Evolutionary conservation across 1,140 invertebrate genomes (phyloP), one percentile per base, ranked within the genome.

Genomic region (Listronotus oregonensis): DNA sequence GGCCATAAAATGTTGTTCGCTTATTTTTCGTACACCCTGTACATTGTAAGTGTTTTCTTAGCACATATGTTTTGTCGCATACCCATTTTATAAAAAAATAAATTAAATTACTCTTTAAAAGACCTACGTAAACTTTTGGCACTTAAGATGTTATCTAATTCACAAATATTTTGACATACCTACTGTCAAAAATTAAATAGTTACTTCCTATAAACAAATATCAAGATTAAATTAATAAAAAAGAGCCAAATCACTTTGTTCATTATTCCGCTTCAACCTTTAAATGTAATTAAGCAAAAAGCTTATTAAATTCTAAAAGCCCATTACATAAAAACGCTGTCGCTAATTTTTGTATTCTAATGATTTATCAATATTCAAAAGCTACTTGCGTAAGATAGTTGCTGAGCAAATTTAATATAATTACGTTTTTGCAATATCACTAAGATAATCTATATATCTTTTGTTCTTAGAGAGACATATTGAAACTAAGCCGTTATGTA

Each of bases 361-460:
- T 63, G 32, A 63, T 46, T 17, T 63, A 63, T 63, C 60, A 63
- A 63, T 63, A 63, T 63, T 63, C 60, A 63, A 63, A 55, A 63
- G 51, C 21, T n/a, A 11, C 18, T 63, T 63, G 51, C 51, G 60
- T 63, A 63, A 61, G 46, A 63, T 27, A 14, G 27, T 49, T 42
- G 14, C 32, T 37, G 44, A 32, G 46, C 46, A 39, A 50, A 34
- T 60, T 60, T 60, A 32, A 60, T 50, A 60, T 60, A 60, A 60
- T 60, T 60, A 51, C 17, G 6, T 12, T 46, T 21, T 37, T 14
- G 56, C 44, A 34, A 46, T 58, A 58, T 34, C 44, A 58, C 44
- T 21, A 32, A 34, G 43, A 58, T 58, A 47, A 58, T 47, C 42
- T 58, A 32, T 58, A 46, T 58, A 46, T 43, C 10, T 47, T 15